Conservation (phyloP, 1,140 invertebrate genomes). For the Coelopa frigida region DNA sequence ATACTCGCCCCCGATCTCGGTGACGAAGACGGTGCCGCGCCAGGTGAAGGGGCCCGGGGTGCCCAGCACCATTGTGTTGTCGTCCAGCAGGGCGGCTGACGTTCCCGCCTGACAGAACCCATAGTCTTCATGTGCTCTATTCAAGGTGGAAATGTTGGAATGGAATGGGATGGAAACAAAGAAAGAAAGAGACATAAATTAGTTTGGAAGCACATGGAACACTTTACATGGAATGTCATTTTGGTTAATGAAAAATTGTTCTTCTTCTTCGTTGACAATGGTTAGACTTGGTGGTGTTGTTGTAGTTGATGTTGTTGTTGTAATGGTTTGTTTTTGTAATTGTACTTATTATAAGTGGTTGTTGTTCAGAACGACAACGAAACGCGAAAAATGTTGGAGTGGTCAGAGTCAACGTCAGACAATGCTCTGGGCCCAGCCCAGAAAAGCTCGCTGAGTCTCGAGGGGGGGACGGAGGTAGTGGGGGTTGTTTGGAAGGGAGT, state of each 20-base stretch:
- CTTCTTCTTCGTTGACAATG: too few species aligned
- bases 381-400: too few species aligned
- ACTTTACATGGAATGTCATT: conserved; percentile 1
- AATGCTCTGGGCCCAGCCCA: too few species aligned
- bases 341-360: too few species aligned
- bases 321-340: too few species aligned
- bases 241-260: conserved; percentile 10
- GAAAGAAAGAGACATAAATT: not conserved
- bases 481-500: too few species aligned
- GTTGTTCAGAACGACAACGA: too few species aligned
- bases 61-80: conserved; percentile 75
- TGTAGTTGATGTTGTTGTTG: conserved; percentile 1
- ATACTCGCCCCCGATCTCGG: conserved; percentile 66
- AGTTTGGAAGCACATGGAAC: not conserved
- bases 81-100: conserved; percentile 68
- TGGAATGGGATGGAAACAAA: not conserved
- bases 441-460: too few species aligned
- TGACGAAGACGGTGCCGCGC: conserved; percentile 79
- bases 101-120: conserved; percentile 91
- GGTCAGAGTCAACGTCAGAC: too few species aligned
- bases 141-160: conserved; percentile 1
- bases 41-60: conserved; percentile 82
- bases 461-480: too few species aligned
- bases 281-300: too few species aligned
- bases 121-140: conserved; percentile 66